Base-by-base conservation (phyloP, 2,888 invertebrate genomes). In the Zaprionus obscuricornis region DNA sequence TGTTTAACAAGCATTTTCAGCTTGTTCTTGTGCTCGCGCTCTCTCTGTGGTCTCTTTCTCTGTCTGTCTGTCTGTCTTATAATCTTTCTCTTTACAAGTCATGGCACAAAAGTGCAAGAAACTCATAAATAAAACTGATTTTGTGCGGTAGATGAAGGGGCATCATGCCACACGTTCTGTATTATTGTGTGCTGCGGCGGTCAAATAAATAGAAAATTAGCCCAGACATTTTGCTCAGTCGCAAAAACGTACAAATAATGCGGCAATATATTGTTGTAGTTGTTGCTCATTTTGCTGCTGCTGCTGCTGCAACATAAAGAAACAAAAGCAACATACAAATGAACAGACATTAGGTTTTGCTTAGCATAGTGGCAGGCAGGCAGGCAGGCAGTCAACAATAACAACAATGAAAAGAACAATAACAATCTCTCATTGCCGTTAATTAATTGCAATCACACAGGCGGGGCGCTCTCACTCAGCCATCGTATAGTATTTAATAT, bases 131-230 rank as follows among this genome's bases (percentile, higher is more conserved):
- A 68, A 75, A 50, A 57, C 56, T 42, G 63, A 69, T 51, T 60
- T 68, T 62, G 60, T 8, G 24, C 4, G 4, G 24, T 8, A 8
- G 24, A 6, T 4, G 24, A 8, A 8, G 4, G 24, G 24, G n/a
- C n/a, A n/a, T n/a, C n/a, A n/a, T n/a, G n/a, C n/a, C n/a, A n/a
- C 56, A 69, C 43, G 68, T 62, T 69, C 73, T 81, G 83, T n/a
- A n/a, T n/a, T n/a, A n/a, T n/a, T n/a, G n/a, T n/a, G n/a, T n/a
- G n/a, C n/a, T n/a, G n/a, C n/a, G n/a, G n/a, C 58, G 85, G 85
- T 83, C 83, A 83, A 85, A 81, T 83, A 81, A 85, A 81, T 85
- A 85, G 83, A 81, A 81, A 81, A 81, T 81, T 81, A 81, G 81
- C 81, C 74, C 85, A 81, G 81, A 83, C 81, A 78, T 72, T 63